Conservation (phyloP, 2,797 vertebrate species). For the Hipposideros larvatus region DNA sequence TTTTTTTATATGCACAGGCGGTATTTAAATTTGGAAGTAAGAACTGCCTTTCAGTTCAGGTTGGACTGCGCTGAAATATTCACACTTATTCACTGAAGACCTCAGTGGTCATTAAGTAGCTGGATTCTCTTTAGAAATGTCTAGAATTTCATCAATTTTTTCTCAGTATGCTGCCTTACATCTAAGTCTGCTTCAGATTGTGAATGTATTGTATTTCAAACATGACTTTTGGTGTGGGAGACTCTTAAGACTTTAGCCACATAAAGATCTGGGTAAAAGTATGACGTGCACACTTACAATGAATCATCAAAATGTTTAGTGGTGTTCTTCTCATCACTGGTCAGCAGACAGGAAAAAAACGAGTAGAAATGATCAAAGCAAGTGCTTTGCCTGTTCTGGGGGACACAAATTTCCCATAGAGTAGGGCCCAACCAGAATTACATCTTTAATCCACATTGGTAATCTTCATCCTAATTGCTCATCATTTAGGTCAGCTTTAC, state of each 20-base stretch:
- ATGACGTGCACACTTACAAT: constrained; percentile 2
- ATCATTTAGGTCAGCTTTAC: neutral
- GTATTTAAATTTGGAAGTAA: constrained; percentile 89
- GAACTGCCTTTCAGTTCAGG: constrained; percentile 85
- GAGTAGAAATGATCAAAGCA: neutral
- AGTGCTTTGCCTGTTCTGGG: neutral
- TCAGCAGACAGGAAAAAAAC: constrained; percentile 42
- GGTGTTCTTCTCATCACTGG: constrained; percentile 52
- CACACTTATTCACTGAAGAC: constrained; percentile 88
- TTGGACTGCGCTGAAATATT: constrained; percentile 88
- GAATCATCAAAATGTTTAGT: constrained; percentile 55
- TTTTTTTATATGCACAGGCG: constrained; percentile 86
- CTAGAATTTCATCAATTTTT: constrained; percentile 86
- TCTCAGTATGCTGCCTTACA: constrained; percentile 79
- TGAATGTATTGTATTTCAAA: constrained; percentile 76
- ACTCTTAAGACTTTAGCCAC: constrained; percentile 69
- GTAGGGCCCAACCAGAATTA: neutral
- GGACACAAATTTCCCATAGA: neutral
- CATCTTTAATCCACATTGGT: neutral
- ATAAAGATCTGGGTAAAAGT: constrained; percentile 62
- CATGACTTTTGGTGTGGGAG: constrained; percentile 63
- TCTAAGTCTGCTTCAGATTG: constrained; percentile 82
- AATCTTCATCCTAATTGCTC: neutral
- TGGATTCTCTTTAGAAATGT: constrained; percentile 85
- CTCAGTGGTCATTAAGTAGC: constrained; percentile 86